Conservation (phyloP, 2,113 vertebrate genomes). For the Oplegnathus fasciatus region DNA sequence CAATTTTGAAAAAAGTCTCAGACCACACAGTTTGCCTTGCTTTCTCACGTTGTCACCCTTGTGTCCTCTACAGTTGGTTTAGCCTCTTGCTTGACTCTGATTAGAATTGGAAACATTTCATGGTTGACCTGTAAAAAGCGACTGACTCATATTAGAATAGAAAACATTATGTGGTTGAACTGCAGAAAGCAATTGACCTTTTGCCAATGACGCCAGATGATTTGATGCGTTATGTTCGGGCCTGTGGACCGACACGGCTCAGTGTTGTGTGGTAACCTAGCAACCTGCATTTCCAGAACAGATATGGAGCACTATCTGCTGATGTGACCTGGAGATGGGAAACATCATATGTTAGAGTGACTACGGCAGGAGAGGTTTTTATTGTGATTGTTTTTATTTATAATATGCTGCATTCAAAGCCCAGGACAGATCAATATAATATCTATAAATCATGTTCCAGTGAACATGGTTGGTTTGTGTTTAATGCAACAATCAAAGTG, state of each 20-base stretch:
- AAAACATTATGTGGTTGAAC: conserved; percentile 12
- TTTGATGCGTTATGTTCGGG: conserved; percentile 12
- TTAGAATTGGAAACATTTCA: conserved; percentile 19
- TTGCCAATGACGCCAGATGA: conserved; percentile 18
- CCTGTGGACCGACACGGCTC: conserved; percentile 8
- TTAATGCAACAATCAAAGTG: background rate
- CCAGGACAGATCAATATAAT: background rate
- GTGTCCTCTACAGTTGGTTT: background rate
- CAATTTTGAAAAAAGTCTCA: background rate
- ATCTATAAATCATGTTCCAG: background rate
- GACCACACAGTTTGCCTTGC: background rate
- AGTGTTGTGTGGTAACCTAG: conserved; percentile 33
- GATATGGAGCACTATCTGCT: background rate
- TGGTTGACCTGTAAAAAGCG: conserved; percentile 28
- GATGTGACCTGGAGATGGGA: background rate
- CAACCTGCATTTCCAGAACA: conserved; percentile 37
- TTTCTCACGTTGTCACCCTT: background rate
- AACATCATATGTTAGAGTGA: background rate
- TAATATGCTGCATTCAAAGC: background rate
- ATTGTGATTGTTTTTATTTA: background rate
- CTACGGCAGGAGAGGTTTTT: background rate
- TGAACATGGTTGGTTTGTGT: background rate
- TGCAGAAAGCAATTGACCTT: conserved; percentile 45
- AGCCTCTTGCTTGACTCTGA: conserved; percentile 9
- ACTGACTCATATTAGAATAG: conserved; percentile 12